Evolutionary conservation across 2,113 vertebrate genomes (phyloP), one percentile per base, ranked within the genome.

Genomic region (Leucosticte australis): DNA sequence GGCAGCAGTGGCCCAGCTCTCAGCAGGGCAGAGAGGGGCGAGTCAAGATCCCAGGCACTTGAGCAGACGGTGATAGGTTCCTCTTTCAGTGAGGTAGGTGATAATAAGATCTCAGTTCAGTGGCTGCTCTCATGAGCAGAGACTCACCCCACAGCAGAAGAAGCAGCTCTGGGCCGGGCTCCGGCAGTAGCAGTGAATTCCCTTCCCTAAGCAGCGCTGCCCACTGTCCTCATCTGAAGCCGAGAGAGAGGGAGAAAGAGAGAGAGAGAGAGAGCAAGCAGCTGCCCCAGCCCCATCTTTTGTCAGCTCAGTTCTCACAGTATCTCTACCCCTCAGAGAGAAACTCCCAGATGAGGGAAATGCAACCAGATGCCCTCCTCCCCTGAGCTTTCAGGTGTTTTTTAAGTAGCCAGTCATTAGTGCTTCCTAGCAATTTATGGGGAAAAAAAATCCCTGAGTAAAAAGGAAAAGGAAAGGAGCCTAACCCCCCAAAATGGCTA

Each of bases 201-300:
- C 27, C 9, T 59, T 47, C 27, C n/a, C n/a, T 12, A 59, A 5
- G 53, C 30, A 19, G 16, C 11, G 11, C 26, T 15, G 30, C 33
- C 1, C 0, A 30, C 11, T 3, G 1, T 28, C 27, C 24, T 35
- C 13, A 10, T n/a, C 18, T 15, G 8, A 75, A 30, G 15, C 55
- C 2, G 0, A 35, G 24, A 52, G 10, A 28, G 22, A 44, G 10
- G 10, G 37, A 24, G 21, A 15, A 6, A 14, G 39, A 11, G 39
- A 11, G 24, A 50, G 9, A 35, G 21, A 42, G 9, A 17, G 37
- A 41, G 21, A 15, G 6, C 17, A 23, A 41, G 15, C 15, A 53
- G 21, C 49, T 33, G 22, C 11, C 11, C 7, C n/a, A 60, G 15
- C 20, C 20, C 7, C 5, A 8, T 24, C 8, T 24, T 47, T 49